Base-by-base conservation (phyloP, 2,888 invertebrate species). In the Terebella lapidaria region DNA sequence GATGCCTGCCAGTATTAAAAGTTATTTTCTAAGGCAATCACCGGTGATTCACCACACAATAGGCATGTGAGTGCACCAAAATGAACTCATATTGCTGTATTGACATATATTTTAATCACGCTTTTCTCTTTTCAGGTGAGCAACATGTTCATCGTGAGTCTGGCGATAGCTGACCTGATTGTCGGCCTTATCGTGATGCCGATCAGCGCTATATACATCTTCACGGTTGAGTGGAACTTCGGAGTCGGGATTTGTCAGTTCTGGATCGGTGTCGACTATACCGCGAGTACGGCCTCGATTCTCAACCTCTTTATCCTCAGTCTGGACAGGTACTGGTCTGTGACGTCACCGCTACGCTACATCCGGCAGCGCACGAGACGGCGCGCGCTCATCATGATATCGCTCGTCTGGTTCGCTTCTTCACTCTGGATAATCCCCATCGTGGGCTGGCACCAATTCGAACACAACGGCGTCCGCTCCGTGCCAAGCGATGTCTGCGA, bases 221-320 rank as follows among this genome's bases (percentile, higher is more conserved):
- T 84, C 66, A 82, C 81, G 47, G 70, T 71, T 30, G 70, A 71
- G 52, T 79, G 79, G 78, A 70, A 78, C n/a, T 83, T 85, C 64
- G 85, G 85, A 0, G 73, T 83, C 18, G 77, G 79, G 28, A 76
- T 85, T 35, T 86, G 85, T 67, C 82, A 84, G 69, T 76, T 84
- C 61, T 86, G 85, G 85, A 80, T 85, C 42, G 83, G 82, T 2
- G 81, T 83, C 20, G 85, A 85, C 72, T 85, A 86, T 72, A 84
- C 83, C 1, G 85, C 85, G 58, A 83, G 83, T 70, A 85, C 85
- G 1, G 85, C 85, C 5, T 84, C 84, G 56, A 85, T 85, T 60
- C 81, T 85, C 53, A 86, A 85, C 70, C 79, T 85, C 35, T 84
- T 85, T 68, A 79, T 79, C 49, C 72, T 80, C 45, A 77, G 77